A percentile compares a stretch with the other conserved stretches of the same genome.
phyloP scores from a whole-genome alignment of 1,140 invertebrate species.

The Meteorus sp. region DNA sequence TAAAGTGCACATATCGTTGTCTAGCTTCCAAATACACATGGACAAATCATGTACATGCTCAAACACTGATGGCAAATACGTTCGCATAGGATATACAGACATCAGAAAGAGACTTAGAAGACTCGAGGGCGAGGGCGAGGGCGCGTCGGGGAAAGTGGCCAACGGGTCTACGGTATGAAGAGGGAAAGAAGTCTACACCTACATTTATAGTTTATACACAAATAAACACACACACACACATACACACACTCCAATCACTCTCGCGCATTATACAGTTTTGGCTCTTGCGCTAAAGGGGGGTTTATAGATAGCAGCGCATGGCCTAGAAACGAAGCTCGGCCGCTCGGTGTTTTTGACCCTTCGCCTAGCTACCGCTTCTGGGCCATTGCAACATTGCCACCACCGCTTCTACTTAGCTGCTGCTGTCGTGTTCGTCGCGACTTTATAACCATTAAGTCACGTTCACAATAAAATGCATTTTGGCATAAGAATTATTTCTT shows the following conservation, averaged over 20 bases:
- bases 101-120: too few relatives aligned
- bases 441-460: conserved; percentile 30
- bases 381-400: conserved; percentile 46
- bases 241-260: too few relatives aligned
- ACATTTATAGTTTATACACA: too few relatives aligned
- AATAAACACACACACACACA: too few relatives aligned
- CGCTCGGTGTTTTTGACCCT: conserved; percentile 61
- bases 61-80: too few relatives aligned
- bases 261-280: conserved; percentile 32
- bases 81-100: neutral
- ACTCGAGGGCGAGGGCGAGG: conserved; percentile 12
- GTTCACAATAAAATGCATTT: conserved; percentile 29
- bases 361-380: conserved; percentile 57
- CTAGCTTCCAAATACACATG: conserved; percentile 19
- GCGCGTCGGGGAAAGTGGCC: conserved; percentile 23
- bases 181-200: too few relatives aligned
- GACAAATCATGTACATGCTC: too few relatives aligned
- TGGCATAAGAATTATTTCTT: neutral
- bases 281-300: conserved; percentile 36
- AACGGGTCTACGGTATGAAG: too few relatives aligned
- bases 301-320: conserved; percentile 60
- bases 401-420: neutral
- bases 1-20: conserved; percentile 26
- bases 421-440: neutral
- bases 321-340: conserved; percentile 55